These are phyloP conservation scores for Acleris emargana DNA, from an alignment of 2,888 invertebrate species.

Conservation along the genomic window DNA sequence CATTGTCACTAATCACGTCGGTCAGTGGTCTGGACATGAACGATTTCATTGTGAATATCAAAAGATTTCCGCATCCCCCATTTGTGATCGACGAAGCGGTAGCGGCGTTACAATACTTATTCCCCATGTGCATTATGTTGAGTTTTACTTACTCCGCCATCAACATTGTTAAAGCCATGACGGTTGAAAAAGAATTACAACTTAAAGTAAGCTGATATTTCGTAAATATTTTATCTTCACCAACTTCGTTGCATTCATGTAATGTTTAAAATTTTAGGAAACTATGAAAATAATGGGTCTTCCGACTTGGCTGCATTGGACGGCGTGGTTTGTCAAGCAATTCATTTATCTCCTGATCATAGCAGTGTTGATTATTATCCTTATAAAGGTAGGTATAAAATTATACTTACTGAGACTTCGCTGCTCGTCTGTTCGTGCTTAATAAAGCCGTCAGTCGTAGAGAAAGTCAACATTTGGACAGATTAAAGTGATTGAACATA, in stretches of 20 bases:
- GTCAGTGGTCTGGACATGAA: slow-evolving; percentile 55
- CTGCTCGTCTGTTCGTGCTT: no score
- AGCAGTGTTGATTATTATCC: slow-evolving; percentile 79
- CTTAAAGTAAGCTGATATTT: slow-evolving; percentile 83
- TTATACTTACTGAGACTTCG: not conserved
- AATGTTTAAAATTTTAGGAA: slow-evolving; percentile 83
- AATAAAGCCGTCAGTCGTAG: no score
- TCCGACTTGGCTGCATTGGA: slow-evolving; percentile 92
- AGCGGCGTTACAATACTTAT: slow-evolving; percentile 85
- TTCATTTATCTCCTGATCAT: slow-evolving; percentile 87
- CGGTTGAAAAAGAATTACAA: slow-evolving; percentile 89
- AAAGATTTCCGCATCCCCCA: slow-evolving; percentile 89
- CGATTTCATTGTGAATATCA: slow-evolving; percentile 70
- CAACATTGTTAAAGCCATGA: slow-evolving; percentile 89
- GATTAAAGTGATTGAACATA: no score
- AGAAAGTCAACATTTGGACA: no score
- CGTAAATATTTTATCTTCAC: not conserved
- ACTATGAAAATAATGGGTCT: slow-evolving; percentile 97
- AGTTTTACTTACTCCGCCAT: slow-evolving; percentile 92
- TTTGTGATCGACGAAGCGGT: slow-evolving; percentile 87
- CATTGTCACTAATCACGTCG: slow-evolving; percentile 64
- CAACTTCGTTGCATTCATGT: not conserved
- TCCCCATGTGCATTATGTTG: slow-evolving; percentile 90
- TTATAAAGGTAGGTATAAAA: slow-evolving; percentile 81
- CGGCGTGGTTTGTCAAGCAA: slow-evolving; percentile 92